Base-by-base conservation (phyloP, 1,140 invertebrate species). In the Drosophila lacertosa region DNA sequence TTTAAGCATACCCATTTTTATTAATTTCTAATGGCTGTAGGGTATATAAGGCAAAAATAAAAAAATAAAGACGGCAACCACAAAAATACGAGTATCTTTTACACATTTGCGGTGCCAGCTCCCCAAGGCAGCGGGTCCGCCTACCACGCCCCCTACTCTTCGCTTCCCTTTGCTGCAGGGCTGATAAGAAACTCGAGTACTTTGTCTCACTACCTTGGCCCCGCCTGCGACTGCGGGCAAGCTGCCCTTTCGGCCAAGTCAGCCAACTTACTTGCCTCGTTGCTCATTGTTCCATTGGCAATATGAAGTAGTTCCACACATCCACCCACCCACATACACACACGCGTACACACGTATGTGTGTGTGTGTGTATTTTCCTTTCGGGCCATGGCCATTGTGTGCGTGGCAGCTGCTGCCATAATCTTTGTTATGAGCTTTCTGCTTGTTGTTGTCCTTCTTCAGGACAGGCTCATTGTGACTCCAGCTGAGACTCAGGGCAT, bases 381-480 rank as follows among this genome's bases (percentile, higher is more conserved):
- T 48, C 2, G 18, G 35, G 33, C 50, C 60, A 64, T 51, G 59
- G 60, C 67, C 58, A 69, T 74, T 69, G 66, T 70, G 53, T 65
- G n/a, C n/a, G 24, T 82, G 70, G 60, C 78, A 83, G 70, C 70
- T 74, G 70, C 44, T 66, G 78, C 44, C 58, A 62, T 67, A 73
- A 64, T 57, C 76, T 83, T 51, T 58, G 80, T 84, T 83, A 84
- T 83, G 72, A 84, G 80, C 54, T 68, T 80, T 76, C 40, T 67
- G 72, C 60, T 76, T 67, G 77, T 66, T 67, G 77, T 66, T 74
- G 60, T 70, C 60, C 77, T 76, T 72, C 20, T 29, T 5, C 45
- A 18, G 39, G 4, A 3, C 58, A 67, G 74, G 54, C 39, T 76
- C 62, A 47, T 24, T 13, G 39, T 39, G 64, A 75, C 77, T 40